Evolutionary conservation across 1,140 invertebrate genomes (phyloP).

Genomic region (Penaeus japonicus): DNA sequence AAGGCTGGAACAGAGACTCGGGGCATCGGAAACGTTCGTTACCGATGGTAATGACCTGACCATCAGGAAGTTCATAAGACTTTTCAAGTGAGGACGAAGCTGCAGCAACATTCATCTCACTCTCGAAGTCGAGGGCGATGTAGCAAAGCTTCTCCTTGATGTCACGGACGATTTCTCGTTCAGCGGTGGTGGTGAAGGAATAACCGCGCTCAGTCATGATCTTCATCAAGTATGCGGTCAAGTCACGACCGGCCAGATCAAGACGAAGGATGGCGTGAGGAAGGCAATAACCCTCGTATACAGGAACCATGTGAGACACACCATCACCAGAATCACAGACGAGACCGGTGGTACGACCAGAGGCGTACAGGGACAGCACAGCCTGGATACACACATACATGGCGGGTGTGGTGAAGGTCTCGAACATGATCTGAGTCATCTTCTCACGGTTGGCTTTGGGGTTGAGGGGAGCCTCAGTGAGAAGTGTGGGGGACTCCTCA

Average conservation of each 20-base stretch:
- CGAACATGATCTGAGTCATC: constrained; percentile 75
- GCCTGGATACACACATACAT: constrained; percentile 22
- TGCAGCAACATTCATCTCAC: neutral
- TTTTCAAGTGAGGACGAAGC: neutral
- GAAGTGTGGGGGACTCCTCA: constrained; percentile 89
- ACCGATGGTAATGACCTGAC: neutral
- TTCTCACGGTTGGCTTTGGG: constrained; percentile 85
- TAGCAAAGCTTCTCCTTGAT: constrained; percentile 69
- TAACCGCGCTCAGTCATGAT: constrained; percentile 66
- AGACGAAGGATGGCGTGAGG: too few relatives aligned
- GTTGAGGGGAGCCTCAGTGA: constrained; percentile 92
- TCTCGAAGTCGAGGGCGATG: neutral
- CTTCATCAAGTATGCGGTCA: constrained; percentile 63
- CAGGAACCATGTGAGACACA: neutral
- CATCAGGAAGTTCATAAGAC: neutral
- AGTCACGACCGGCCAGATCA: too few relatives aligned
- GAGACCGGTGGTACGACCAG: neutral
- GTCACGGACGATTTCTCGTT: constrained; percentile 71
- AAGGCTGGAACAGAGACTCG: constrained; percentile 19
- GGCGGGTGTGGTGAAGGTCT: constrained; percentile 65
- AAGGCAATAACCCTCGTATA: neutral
- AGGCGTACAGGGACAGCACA: neutral
- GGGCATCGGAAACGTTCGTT: neutral
- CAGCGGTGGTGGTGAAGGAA: constrained; percentile 60
- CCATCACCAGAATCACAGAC: constrained; percentile 1